Conservation (phyloP, 2,113 vertebrate species). For the Archilochus colubris region DNA sequence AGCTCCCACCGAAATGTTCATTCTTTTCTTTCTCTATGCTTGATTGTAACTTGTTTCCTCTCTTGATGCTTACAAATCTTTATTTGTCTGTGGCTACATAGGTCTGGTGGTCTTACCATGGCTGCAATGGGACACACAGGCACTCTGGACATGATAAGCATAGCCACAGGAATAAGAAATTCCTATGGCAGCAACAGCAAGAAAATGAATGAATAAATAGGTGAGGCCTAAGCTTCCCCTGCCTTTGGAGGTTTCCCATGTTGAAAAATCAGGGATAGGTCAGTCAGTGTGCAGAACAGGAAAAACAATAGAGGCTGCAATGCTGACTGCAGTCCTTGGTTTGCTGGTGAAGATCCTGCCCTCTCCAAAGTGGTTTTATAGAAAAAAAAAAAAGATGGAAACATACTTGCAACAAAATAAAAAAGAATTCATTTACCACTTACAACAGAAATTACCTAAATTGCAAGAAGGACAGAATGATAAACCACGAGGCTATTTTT, state of each 20-base stretch:
- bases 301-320: rapidly evolving
- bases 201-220: background rate
- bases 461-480: background rate
- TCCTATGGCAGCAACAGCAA: background rate
- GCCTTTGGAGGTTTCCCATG: background rate
- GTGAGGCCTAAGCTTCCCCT: background rate
- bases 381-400: background rate
- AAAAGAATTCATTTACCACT: background rate
- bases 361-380: background rate
- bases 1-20: background rate
- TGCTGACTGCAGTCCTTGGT: background rate
- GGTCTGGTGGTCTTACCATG: background rate
- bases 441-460: background rate
- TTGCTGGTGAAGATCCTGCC: background rate
- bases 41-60: background rate
- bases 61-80: background rate
- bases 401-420: background rate
- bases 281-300: background rate
- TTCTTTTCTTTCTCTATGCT: background rate
- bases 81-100: background rate
- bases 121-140: background rate
- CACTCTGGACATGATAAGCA: background rate
- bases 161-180: background rate
- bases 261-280: background rate
- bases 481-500: background rate